phyloP scores from a whole-genome alignment of 2,888 invertebrate species.

The Scaptomyza tumidula region DNA sequence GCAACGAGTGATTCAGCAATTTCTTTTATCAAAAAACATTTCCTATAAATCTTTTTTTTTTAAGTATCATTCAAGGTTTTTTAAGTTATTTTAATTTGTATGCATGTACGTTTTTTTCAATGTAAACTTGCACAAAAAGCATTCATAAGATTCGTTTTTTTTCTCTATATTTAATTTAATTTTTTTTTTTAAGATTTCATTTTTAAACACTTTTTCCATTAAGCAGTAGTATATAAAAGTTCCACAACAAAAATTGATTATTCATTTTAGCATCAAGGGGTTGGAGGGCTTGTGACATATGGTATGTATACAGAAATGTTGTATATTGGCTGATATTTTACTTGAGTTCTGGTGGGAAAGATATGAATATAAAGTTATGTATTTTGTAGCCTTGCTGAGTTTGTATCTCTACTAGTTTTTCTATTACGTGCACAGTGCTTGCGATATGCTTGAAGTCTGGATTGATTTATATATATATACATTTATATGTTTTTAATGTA shows the following conservation, averaged over 20 bases:
- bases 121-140: slow-evolving; percentile 80
- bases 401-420: slow-evolving; percentile 2
- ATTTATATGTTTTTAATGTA: slow-evolving; percentile 7
- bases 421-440: slow-evolving; percentile 58
- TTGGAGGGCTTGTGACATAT: slow-evolving; percentile 50
- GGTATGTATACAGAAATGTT: slow-evolving; percentile 7
- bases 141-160: slow-evolving; percentile 81
- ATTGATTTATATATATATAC: slow-evolving; percentile 46
- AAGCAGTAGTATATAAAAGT: slow-evolving; percentile 49
- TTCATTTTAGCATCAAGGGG: slow-evolving; percentile 47
- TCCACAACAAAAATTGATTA: slow-evolving; percentile 61
- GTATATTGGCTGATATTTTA: slow-evolving; percentile 45
- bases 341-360: slow-evolving; percentile 56
- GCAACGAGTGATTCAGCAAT: slow-evolving; percentile 84
- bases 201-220: slow-evolving; percentile 11
- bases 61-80: slow-evolving; percentile 61
- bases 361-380: slow-evolving; percentile 15
- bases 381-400: slow-evolving; percentile 55
- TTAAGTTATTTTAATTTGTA: slow-evolving; percentile 31
- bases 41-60: slow-evolving; percentile 66
- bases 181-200: slow-evolving; percentile 15
- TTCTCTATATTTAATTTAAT: slow-evolving; percentile 65
- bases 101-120: slow-evolving; percentile 47
- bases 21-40: slow-evolving; percentile 69
- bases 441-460: slow-evolving; percentile 73